phyloP scores from a whole-genome alignment of 1,140 invertebrate genomes.

The Papilio glaucus region DNA sequence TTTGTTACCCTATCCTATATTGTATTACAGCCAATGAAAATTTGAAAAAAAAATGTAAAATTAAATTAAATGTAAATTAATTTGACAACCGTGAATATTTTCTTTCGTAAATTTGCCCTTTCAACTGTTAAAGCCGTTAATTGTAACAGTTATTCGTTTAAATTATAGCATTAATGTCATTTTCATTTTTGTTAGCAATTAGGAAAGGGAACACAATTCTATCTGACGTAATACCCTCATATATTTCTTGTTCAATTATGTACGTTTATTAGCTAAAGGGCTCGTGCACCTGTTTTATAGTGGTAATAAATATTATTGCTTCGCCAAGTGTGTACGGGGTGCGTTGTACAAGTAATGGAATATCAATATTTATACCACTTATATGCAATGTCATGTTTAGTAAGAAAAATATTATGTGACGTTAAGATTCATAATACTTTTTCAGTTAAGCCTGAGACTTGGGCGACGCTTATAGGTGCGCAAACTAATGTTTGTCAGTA shows the following conservation, averaged over 20 bases:
- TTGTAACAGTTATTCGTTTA: no score
- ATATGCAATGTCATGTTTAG: background rate
- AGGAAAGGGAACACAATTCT: conserved; percentile 15
- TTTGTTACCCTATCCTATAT: no score
- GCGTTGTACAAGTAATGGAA: background rate
- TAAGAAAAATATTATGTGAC: background rate
- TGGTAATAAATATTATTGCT: conserved; percentile 34
- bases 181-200: conserved; percentile 20
- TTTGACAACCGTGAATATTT: no score
- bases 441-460: no score
- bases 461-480: no score
- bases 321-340: conserved; percentile 1
- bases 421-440: background rate
- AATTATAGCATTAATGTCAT: background rate
- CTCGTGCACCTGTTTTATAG: conserved; percentile 35
- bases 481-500: no score
- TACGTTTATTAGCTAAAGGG: conserved; percentile 36
- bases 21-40: no score
- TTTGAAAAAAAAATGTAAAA: no score
- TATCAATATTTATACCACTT: conserved; percentile 26
- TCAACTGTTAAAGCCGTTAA: no score
- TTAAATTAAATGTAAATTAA: no score
- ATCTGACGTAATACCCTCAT: conserved; percentile 32
- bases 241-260: conserved; percentile 37
- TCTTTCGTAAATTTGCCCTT: no score